Percentiles rank a stretch among this genome's conserved stretches.
phyloP scores from a whole-genome alignment of 2,888 invertebrate genomes.

The Mystacides longicornis region DNA sequence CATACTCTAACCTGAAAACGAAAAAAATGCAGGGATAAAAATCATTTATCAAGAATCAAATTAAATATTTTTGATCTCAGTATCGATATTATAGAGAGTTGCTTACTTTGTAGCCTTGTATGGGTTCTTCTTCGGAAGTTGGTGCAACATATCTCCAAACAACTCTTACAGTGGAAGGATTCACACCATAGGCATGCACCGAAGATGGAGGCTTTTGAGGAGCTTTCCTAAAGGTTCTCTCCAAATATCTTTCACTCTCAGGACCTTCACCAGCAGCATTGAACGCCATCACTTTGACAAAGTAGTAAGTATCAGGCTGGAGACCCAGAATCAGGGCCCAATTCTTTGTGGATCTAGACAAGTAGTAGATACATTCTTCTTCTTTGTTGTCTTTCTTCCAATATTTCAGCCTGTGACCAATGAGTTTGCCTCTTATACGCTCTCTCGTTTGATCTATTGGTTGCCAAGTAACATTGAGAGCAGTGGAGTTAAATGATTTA shows the following conservation, averaged over 20 bases:
- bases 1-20: slow-evolving; percentile 73
- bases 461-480: slow-evolving; percentile 85
- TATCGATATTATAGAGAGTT: no score
- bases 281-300: slow-evolving; percentile 91
- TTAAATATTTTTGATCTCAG: not conserved
- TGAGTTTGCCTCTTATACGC: slow-evolving; percentile 78
- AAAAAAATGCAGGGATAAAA: not conserved
- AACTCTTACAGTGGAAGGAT: slow-evolving; percentile 81
- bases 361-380: slow-evolving; percentile 73
- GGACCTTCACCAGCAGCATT: slow-evolving; percentile 95
- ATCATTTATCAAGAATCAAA: not conserved
- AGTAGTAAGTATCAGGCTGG: slow-evolving; percentile 87
- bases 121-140: slow-evolving; percentile 83
- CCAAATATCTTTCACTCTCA: slow-evolving; percentile 83
- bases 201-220: slow-evolving; percentile 93
- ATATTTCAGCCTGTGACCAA: slow-evolving; percentile 90
- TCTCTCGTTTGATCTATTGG: slow-evolving; percentile 80
- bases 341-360: slow-evolving; percentile 74
- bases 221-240: slow-evolving; percentile 83
- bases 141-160: slow-evolving; percentile 93
- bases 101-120: slow-evolving; percentile 84
- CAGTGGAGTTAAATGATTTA: slow-evolving; percentile 80
- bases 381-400: slow-evolving; percentile 74
- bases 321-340: slow-evolving; percentile 91
- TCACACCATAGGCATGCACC: slow-evolving; percentile 74